These are phyloP conservation scores for Aplochiton taeniatus DNA, from an alignment of 2,797 vertebrate species.

Conservation along the genomic window DNA sequence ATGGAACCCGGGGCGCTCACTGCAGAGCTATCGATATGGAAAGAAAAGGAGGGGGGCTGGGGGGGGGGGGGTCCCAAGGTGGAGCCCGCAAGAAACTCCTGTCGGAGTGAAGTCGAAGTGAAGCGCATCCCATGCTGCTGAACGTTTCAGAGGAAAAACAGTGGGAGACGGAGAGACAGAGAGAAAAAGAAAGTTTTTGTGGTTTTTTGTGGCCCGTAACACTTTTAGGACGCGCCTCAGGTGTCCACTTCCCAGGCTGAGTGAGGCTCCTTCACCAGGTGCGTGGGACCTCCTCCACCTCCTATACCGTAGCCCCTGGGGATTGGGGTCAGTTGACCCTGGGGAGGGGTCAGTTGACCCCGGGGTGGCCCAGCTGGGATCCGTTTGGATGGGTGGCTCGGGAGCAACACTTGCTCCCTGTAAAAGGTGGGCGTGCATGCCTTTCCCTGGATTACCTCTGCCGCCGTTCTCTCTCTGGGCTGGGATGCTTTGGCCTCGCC, in stretches of 20 bases:
- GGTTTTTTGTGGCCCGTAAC: neutral
- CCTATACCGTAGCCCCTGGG: slow-evolving; percentile 8
- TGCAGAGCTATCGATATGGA: too few species aligned
- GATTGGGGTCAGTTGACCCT: slow-evolving; percentile 5
- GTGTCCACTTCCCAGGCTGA: slow-evolving; percentile 39
- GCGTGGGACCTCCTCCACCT: too few species aligned
- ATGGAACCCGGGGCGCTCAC: too few species aligned
- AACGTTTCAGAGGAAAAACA: too few species aligned
- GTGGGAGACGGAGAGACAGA: neutral
- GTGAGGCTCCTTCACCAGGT: neutral
- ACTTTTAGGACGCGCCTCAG: slow-evolving; percentile 15
- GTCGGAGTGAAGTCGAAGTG: too few species aligned
- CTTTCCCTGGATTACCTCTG: slow-evolving; percentile 26
- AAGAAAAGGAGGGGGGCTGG: too few species aligned
- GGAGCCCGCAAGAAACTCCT: too few species aligned
- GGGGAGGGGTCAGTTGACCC: neutral
- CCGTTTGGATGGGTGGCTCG: too few species aligned
- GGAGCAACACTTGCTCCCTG: neutral
- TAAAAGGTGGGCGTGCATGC: too few species aligned
- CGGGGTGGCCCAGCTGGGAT: neutral
- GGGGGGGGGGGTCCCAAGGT: too few species aligned
- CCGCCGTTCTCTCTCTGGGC: slow-evolving; percentile 19
- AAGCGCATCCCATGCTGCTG: too few species aligned
- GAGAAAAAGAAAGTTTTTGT: neutral
- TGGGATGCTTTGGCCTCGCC: slow-evolving; percentile 21